Evolutionary conservation across 1,140 invertebrate genomes (phyloP).

Genomic region (Tigriopus japonicus): DNA sequence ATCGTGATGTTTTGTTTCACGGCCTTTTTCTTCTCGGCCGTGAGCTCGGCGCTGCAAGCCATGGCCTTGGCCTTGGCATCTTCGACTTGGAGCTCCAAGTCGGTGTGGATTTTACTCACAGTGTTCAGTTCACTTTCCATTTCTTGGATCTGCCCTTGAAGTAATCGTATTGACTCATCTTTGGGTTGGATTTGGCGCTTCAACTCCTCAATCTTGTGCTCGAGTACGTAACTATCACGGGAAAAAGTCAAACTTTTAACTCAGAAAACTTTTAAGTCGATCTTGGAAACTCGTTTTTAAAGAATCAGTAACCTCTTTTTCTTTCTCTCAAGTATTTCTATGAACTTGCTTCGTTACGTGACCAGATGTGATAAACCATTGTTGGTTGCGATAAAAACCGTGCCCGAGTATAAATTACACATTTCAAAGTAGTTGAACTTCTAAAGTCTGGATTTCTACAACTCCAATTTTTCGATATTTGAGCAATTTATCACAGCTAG

Average conservation of each 20-base stretch:
- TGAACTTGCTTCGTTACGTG: too few relatives aligned
- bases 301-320: too few relatives aligned
- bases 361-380: too few relatives aligned
- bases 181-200: conserved; percentile 4
- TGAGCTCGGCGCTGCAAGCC: background rate
- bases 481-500: too few relatives aligned
- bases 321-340: too few relatives aligned
- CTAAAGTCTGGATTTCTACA: too few relatives aligned
- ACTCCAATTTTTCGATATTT: too few relatives aligned
- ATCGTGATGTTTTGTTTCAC: background rate
- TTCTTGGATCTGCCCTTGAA: conserved; percentile 4
- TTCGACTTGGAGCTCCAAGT: background rate
- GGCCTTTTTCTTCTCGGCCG: background rate
- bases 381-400: too few relatives aligned
- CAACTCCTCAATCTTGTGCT: conserved; percentile 9
- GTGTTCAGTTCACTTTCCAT: conserved; percentile 12
- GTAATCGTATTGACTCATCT: background rate
- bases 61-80: conserved; percentile 3
- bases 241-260: background rate
- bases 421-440: too few relatives aligned
- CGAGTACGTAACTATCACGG: background rate
- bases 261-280: background rate
- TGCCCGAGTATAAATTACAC: too few relatives aligned
- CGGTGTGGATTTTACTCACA: conserved; percentile 2
- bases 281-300: too few relatives aligned